These are phyloP conservation scores for Popillia japonica DNA, from an alignment of 1,140 invertebrate genomes.

Conservation along the genomic window DNA sequence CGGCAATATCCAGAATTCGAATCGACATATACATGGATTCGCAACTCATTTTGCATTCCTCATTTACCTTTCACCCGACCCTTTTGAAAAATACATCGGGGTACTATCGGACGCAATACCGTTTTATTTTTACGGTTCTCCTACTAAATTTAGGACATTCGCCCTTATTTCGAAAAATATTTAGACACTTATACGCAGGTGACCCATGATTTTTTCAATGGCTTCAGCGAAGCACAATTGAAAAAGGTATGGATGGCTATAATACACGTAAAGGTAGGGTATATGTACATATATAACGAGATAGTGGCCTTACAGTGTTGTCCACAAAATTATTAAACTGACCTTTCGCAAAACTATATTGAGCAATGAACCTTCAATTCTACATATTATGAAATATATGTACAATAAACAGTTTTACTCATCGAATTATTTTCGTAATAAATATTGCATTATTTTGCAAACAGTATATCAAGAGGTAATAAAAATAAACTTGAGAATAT, in stretches of 20 bases:
- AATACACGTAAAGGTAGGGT: background rate
- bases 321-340: background rate
- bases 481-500: too few species aligned
- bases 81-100: slow-evolving; percentile 33
- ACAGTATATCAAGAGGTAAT: too few species aligned
- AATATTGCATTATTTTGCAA: too few species aligned
- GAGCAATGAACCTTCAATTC: too few species aligned
- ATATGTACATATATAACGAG: too few species aligned
- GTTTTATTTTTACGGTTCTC: slow-evolving; percentile 17
- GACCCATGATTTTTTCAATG: slow-evolving; percentile 23
- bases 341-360: too few species aligned
- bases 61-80: slow-evolving; percentile 38
- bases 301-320: background rate
- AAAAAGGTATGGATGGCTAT: background rate
- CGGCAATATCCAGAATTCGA: background rate
- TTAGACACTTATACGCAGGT: slow-evolving; percentile 11
- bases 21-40: slow-evolving; percentile 27
- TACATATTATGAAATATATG: too few species aligned
- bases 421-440: too few species aligned
- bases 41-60: slow-evolving; percentile 37
- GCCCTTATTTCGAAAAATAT: slow-evolving; percentile 29
- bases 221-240: background rate
- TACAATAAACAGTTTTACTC: too few species aligned
- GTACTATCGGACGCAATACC: slow-evolving; percentile 29
- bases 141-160: slow-evolving; percentile 23